phyloP scores from a whole-genome alignment of 2,113 vertebrate genomes.

The Pogona vitticeps region DNA sequence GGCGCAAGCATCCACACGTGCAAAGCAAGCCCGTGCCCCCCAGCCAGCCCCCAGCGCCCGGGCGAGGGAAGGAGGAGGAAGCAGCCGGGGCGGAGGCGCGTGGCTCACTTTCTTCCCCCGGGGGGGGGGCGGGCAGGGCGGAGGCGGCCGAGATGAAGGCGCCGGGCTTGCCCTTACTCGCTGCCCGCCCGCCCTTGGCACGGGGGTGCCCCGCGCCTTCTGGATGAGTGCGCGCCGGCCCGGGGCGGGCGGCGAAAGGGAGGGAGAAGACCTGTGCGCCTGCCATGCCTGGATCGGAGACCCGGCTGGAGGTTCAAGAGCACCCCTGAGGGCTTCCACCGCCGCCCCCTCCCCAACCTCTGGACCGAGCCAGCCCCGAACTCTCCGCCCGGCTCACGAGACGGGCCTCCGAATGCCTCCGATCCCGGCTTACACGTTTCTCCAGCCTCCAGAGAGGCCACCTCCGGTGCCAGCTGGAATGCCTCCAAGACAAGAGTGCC shows the following conservation, averaged over 20 bases:
- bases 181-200: background rate
- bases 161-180: background rate
- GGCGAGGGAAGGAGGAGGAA: too few species aligned
- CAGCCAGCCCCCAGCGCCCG: too few species aligned
- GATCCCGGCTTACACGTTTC: too few species aligned
- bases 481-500: background rate
- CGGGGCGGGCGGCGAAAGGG: too few species aligned
- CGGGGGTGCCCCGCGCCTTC: background rate
- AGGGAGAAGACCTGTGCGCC: too few species aligned
- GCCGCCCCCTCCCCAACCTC: background rate
- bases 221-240: background rate
- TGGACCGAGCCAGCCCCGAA: too few species aligned
- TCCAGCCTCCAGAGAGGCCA: too few species aligned
- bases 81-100: background rate
- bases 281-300: background rate
- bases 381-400: too few species aligned
- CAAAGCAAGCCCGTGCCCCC: too few species aligned
- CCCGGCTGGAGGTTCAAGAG: background rate
- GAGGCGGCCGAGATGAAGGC: background rate
- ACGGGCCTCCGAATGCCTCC: too few species aligned
- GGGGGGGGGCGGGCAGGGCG: background rate
- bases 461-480: background rate
- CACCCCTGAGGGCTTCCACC: background rate
- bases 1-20: too few species aligned
- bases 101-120: conserved; percentile 8